Base-by-base conservation (phyloP, 2,797 vertebrate genomes). In the Karalla daura region DNA sequence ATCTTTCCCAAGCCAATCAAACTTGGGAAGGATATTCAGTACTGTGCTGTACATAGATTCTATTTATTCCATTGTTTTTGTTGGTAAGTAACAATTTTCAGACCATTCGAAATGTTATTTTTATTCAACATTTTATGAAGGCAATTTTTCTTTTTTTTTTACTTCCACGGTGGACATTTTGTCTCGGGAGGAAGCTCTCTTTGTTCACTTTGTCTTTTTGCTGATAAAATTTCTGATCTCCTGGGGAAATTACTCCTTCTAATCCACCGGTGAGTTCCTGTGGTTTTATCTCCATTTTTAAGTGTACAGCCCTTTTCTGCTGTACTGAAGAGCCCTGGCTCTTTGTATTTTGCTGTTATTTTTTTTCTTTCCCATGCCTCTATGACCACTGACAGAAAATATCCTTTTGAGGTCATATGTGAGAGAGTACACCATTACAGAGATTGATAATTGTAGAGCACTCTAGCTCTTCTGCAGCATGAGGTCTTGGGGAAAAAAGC, bases 391-490 rank as follows among this genome's bases (percentile, higher is more conserved):
- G 76, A 72, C 51, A 75, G 84, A 83, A 86, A 90, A 88, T 61
- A 76, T 80, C 58, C 85, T 83, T 83, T 78, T 85, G 74, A 83
- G 76, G 70, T 70, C 46, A 54, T 63, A 65, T 21, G 13, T 77
- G 67, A 85, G 75, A 79, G 75, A 54, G 76, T 69, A 80, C 73
- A 59, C 76, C 83, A 90, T 91, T 90, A 89, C 72, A 76, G 77
- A 54, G 59, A 56, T 17, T 84, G 82, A 81, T 89, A 89, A 88
- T 88, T 88, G 73, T 76, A 74, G 58, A 87, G 79, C 84, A 86
- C 85, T 91, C 80, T 47, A 64, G 75, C 74, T 81, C 70, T 85
- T 79, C 53, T 63, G 35, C 76, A 60, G 75, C 74, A 41, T 76
- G 78, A 60, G 61, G 63, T 84, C 76, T 66, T 82, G 62, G 62